These are phyloP conservation scores for Drosophila bifasciata DNA, from an alignment of 1,140 invertebrate species.

Conservation along the genomic window DNA sequence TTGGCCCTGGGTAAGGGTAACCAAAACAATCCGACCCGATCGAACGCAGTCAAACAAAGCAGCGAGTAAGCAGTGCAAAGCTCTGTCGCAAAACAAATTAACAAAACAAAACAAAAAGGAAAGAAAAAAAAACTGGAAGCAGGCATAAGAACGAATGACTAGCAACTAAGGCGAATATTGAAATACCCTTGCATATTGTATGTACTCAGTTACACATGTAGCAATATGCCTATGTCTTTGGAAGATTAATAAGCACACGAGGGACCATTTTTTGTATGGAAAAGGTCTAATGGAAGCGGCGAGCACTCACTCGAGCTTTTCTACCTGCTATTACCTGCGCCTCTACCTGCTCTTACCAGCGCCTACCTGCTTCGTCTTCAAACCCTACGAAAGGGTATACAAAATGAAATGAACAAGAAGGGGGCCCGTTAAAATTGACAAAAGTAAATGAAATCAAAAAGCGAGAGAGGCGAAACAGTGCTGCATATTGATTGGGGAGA, in stretches of 20 bases:
- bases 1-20: neutral
- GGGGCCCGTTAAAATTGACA: slow-evolving; percentile 68
- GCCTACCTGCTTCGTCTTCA: no score
- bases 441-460: slow-evolving; percentile 77
- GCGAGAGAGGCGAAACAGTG: slow-evolving; percentile 63
- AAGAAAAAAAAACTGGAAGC: slow-evolving; percentile 9
- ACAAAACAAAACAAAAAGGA: slow-evolving; percentile 6
- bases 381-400: no score
- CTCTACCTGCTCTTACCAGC: no score
- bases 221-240: neutral
- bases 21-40: slow-evolving; percentile 12
- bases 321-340: no score
- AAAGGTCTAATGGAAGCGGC: no score
- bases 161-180: neutral
- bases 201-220: no score
- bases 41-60: slow-evolving; percentile 56
- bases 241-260: slow-evolving; percentile 9
- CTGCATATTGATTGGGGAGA: slow-evolving; percentile 78
- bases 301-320: no score
- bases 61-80: slow-evolving; percentile 55
- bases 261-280: no score
- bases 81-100: slow-evolving; percentile 57
- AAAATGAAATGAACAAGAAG: slow-evolving; percentile 3
- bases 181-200: no score
- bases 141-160: slow-evolving; percentile 6